Base-by-base conservation (phyloP, 2,113 vertebrate species). In the Engraulis encrasicolus region DNA sequence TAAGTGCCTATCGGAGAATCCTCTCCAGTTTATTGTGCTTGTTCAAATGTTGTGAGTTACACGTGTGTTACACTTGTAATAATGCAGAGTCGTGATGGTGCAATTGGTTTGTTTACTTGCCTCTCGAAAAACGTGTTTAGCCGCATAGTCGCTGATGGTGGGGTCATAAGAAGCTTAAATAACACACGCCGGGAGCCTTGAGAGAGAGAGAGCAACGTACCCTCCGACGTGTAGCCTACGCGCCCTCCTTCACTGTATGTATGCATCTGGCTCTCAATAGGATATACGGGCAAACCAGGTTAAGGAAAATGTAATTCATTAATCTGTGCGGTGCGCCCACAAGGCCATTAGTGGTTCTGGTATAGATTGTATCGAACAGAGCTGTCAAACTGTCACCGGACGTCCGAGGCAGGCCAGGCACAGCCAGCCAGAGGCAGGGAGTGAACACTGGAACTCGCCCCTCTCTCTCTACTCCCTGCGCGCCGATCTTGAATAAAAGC, bases 1-100 rank as follows among this genome's bases (percentile, higher is more conserved):
- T 96, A 95, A 94, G 94, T 93, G 79, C 31, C 20, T 52, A 2
- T 31, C 66, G 66, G 66, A 74, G 66, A 34, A 27, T 74, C 34
- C 31, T 74, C 66, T 74, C 58, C 58, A 66, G 58, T 66, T 66
- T 74, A 61, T 27, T 4, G 31, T 34, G 9, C 27, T 74, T 74
- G 31, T 74, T 31, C 31, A 27, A n/a, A n/a, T n/a, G n/a, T n/a
- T 74, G 66, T 34, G 31, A 36, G 34, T 74, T 34, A 74, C 66
- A 34, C 66, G 34, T 74, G 23, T 74, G 31, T 31, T 74, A 74
- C 27, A 17, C 23, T 31, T 36, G 27, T 74, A 34, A 36, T 74
- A 74, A 14, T 31, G 11, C 6, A 4, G 23, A 74, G 12, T 34
- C 66, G 12, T 74, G 27, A 74, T 74, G 66, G 27, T 74, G 27